These are phyloP conservation scores for Trochalopteron elliotii DNA, from an alignment of 2,113 vertebrate species.

Conservation along the genomic window DNA sequence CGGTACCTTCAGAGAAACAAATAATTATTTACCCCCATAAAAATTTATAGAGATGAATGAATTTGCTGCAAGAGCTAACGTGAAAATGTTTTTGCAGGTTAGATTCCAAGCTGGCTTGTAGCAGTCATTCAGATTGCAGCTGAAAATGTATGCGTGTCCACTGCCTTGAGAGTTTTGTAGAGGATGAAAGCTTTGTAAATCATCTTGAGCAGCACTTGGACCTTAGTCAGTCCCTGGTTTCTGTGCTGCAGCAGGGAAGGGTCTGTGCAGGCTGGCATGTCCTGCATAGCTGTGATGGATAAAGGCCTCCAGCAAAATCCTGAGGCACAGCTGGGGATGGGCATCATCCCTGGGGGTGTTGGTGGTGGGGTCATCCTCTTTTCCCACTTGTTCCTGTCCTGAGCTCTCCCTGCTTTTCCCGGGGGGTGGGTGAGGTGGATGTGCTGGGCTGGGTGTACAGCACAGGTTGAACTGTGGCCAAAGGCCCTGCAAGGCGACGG, in stretches of 20 bases:
- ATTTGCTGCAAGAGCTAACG: not conserved
- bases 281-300: not conserved
- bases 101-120: not conserved
- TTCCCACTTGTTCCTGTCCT: not conserved
- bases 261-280: not conserved
- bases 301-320: not conserved
- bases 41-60: not conserved
- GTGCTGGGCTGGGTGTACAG: rapidly evolving
- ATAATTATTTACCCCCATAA: not conserved
- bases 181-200: not conserved
- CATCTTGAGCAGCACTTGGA: not conserved
- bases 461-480: rapidly evolving
- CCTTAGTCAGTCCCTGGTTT: not conserved
- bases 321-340: rapidly evolving
- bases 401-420: rapidly evolving
- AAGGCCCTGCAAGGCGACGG: not conserved
- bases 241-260: not conserved
- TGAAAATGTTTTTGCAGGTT: not conserved
- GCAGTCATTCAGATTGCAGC: not conserved
- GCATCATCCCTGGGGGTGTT: not conserved
- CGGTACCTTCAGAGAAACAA: not conserved
- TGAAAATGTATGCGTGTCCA: not conserved
- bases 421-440: not conserved
- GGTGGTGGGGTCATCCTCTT: not conserved
- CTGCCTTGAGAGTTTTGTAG: not conserved